Conservation (phyloP, 1,140 invertebrate genomes). For the Acromyrmex echinatior region DNA sequence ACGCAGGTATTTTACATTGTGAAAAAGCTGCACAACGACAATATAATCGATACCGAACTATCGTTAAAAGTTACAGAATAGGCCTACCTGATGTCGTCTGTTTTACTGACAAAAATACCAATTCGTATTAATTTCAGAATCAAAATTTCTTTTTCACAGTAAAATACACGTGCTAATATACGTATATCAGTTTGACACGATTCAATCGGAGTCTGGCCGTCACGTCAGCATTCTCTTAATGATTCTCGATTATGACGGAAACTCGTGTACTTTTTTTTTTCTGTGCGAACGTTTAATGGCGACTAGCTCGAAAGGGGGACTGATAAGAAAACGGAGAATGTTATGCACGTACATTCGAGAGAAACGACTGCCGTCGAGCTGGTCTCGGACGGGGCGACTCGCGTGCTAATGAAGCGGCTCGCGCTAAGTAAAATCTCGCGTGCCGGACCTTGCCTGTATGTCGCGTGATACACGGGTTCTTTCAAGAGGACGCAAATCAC, state of each 20-base stretch:
- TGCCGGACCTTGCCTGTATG: conserved; percentile 69
- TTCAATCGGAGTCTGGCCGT: no score
- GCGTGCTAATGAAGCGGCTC: conserved; percentile 80
- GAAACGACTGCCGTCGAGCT: not conserved
- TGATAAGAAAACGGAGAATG: conserved; percentile 46
- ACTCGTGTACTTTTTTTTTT: not conserved
- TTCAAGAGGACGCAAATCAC: conserved; percentile 62
- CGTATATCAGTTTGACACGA: no score
- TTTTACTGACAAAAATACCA: no score
- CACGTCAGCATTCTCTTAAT: not conserved
- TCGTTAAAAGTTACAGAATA: no score
- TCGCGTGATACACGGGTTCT: conserved; percentile 69
- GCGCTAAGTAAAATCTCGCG: conserved; percentile 82
- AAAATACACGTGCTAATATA: no score
- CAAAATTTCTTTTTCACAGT: no score
- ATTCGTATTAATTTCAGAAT: no score
- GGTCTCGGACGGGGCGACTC: conserved; percentile 74
- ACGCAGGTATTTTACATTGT: no score
- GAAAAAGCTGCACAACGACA: no score
- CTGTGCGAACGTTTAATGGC: not conserved
- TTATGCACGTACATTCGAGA: conserved; percentile 16
- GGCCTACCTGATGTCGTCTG: no score
- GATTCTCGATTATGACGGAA: not conserved
- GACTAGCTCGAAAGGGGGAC: not conserved
- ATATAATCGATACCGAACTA: no score